Base-by-base conservation (phyloP, 1,140 invertebrate genomes). In the Cydia splendana region DNA sequence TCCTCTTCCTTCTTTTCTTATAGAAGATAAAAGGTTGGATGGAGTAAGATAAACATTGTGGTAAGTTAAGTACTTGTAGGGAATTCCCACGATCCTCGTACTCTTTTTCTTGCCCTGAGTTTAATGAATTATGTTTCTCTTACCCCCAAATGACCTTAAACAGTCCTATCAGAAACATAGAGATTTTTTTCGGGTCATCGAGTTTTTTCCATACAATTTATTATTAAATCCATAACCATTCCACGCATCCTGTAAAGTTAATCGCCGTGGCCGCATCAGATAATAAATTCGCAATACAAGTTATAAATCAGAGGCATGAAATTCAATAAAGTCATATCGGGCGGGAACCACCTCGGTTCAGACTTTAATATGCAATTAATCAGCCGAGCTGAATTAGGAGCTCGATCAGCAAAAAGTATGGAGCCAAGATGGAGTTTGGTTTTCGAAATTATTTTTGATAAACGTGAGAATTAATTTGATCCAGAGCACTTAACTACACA, bases 311-410 rank as follows among this genome's bases (percentile, higher is more conserved):
- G 77, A 75, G 62, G 82, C 82, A 87, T 88, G 87, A 91, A 93
- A 93, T 91, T 93, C 90, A 93, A 93, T 91, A 93, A 93, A 91
- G 90, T 91, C 88, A 88, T 93, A 93, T 83, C 83, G 82, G 77
- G 83, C 82, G 83, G 77, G 82, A 83, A 88, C 88, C 87, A 84
- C 88, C 86, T 80, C 79, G 84, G 82, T 80, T 84, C 83, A 80
- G 81, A 87, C 85, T 89, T 93, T 91, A 93, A 93, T 91, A 89
- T 91, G 88, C 91, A 91, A 91, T 93, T 93, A 91, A 93, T 93
- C 91, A 91, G 88, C 62, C 75, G 75, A 76, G 82, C 83, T 88
- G 91, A 90, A 91, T 91, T 93, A 91, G 89, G 87, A 85, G 84
- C 76, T 85, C 85, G 84, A 83, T 84, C 83, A 86, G 84, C 84